A percentile compares a stretch with the other conserved stretches of the same genome.
phyloP scores from a whole-genome alignment of 2,888 invertebrate genomes.

The Eristalis arbustorum region DNA sequence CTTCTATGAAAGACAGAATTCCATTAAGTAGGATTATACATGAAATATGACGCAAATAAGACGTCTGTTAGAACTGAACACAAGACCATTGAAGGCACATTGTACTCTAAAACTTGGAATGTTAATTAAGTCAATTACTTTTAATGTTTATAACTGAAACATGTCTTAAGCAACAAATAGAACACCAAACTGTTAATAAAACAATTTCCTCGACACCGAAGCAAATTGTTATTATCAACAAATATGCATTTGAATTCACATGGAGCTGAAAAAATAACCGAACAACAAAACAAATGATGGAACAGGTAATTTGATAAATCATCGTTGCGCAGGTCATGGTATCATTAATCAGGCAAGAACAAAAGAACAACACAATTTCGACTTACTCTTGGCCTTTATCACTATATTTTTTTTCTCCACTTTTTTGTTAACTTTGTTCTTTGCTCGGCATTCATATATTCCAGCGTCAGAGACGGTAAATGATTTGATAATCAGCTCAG shows the following conservation, averaged over 20 bases:
- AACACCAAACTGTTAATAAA: too few species aligned
- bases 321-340: neutral
- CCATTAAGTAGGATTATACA: too few species aligned
- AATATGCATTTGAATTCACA: neutral
- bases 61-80: too few species aligned
- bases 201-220: too few species aligned
- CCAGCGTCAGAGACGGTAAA: slow-evolving; percentile 88
- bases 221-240: neutral
- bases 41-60: too few species aligned
- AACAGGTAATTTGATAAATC: neutral
- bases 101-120: too few species aligned
- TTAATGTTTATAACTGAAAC: too few species aligned
- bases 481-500: slow-evolving; percentile 89
- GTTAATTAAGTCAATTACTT: too few species aligned
- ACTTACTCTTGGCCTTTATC: slow-evolving; percentile 79
- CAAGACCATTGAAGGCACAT: too few species aligned
- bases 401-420: slow-evolving; percentile 78
- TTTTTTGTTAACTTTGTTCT: slow-evolving; percentile 80
- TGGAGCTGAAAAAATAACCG: neutral
- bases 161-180: too few species aligned
- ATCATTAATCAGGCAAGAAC: neutral
- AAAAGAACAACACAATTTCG: neutral
- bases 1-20: too few species aligned
- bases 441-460: slow-evolving; percentile 90
- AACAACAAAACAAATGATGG: neutral